A percentile compares a stretch with the other conserved stretches of the same genome.
These are phyloP conservation scores for Goniozus legneri DNA, from an alignment of 1,140 invertebrate species.

Conservation along the genomic window DNA sequence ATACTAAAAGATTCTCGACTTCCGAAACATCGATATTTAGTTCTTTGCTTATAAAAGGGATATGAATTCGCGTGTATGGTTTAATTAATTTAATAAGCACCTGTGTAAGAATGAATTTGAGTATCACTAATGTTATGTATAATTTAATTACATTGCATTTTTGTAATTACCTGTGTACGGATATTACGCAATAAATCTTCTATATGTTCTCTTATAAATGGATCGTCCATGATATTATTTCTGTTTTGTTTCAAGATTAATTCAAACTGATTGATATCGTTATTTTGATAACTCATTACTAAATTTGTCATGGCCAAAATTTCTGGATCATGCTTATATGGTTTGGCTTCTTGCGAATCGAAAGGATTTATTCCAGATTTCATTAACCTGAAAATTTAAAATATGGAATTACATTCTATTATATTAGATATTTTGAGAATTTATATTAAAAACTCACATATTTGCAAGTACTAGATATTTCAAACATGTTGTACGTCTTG, in stretches of 20 bases:
- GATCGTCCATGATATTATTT: constrained; percentile 98
- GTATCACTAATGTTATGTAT: constrained; percentile 2
- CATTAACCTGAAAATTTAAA: constrained; percentile 76
- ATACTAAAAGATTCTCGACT: constrained; percentile 96
- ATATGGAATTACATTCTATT: constrained; percentile 9
- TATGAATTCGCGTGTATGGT: constrained; percentile 97
- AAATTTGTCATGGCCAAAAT: constrained; percentile 99
- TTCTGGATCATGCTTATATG: constrained; percentile 99
- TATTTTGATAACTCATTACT: constrained; percentile 97
- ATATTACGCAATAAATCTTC: constrained; percentile 97
- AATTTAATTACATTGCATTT: neutral
- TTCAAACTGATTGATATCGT: constrained; percentile 99
- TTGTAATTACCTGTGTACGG: constrained; percentile 71
- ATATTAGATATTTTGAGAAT: constrained; percentile 4
- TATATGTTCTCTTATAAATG: constrained; percentile 98
- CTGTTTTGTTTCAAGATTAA: constrained; percentile 92
- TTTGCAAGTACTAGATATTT: constrained; percentile 99
- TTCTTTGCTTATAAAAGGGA: constrained; percentile 97
- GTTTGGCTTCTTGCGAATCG: constrained; percentile 99
- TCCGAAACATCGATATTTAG: constrained; percentile 94
- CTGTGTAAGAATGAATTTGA: constrained; percentile 31
- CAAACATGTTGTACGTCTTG: constrained; percentile 92
- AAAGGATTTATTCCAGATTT: constrained; percentile 99
- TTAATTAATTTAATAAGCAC: constrained; percentile 97
- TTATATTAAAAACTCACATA: constrained; percentile 65